Evolutionary conservation across 2,113 vertebrate species (phyloP).

Genomic region (Apus apus): DNA sequence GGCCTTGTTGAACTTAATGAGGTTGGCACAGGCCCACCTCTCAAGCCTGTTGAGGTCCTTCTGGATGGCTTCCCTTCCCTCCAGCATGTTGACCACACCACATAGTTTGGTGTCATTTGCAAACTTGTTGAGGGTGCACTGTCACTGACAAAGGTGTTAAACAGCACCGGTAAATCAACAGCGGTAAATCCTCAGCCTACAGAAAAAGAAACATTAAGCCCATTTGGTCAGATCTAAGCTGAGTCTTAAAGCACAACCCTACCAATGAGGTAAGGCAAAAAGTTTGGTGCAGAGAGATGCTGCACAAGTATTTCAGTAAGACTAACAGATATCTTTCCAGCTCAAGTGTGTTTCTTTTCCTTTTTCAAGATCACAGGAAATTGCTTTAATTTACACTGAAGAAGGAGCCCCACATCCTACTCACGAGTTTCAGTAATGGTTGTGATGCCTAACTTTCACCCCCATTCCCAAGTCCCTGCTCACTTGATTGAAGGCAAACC

Average conservation of each 20-base stretch:
- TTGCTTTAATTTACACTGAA: not conserved
- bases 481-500: not conserved
- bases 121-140: no score
- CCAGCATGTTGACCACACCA: no score
- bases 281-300: not conserved
- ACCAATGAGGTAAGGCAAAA: not conserved
- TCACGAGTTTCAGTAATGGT: not conserved
- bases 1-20: no score
- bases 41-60: no score
- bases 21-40: no score
- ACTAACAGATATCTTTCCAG: not conserved
- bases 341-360: not conserved
- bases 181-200: accelerated
- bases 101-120: no score
- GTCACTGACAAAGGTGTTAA: no score
- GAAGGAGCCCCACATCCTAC: not conserved
- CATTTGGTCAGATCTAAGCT: not conserved
- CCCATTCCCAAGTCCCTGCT: not conserved
- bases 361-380: not conserved
- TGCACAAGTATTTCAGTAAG: not conserved
- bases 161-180: no score
- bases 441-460: not conserved
- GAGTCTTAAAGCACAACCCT: not conserved
- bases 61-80: no score
- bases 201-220: not conserved